Evolutionary conservation across 2,888 invertebrate species (phyloP).

Genomic region (Rapana venosa): DNA sequence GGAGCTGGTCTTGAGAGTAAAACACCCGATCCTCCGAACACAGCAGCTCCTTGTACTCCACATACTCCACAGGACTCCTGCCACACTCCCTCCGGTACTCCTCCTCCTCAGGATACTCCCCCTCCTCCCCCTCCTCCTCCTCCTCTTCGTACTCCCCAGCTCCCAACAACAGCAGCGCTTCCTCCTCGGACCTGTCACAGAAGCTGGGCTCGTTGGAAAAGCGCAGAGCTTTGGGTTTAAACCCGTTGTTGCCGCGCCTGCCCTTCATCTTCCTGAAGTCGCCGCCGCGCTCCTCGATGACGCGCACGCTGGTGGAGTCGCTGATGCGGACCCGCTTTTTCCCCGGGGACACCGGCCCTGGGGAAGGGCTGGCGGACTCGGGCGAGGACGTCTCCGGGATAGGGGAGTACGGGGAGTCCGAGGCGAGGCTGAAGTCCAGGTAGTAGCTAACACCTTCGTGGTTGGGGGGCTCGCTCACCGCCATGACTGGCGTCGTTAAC

Average conservation of each 20-base stretch:
- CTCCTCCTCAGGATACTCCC: neutral
- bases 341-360: constrained; percentile 32
- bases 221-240: neutral
- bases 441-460: neutral
- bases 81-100: neutral
- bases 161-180: neutral
- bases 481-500: neutral
- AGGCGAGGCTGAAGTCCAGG: neutral
- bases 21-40: constrained; percentile 15
- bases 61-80: neutral
- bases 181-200: neutral
- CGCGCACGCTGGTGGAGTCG: constrained; percentile 37
- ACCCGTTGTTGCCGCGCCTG: neutral
- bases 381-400: neutral
- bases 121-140: neutral
- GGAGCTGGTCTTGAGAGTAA: neutral
- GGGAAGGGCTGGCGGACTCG: constrained; percentile 13
- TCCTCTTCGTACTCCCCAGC: constrained; percentile 2
- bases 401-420: neutral
- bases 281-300: constrained; percentile 23
- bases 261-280: neutral
- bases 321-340: constrained; percentile 43
- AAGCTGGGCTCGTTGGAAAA: neutral
- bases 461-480: constrained; percentile 16
- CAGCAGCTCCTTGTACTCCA: constrained; percentile 1